Evolutionary conservation across 2,113 vertebrate genomes (phyloP), one percentile per base, ranked within the genome.

Genomic region (Sceloporus undulatus): DNA sequence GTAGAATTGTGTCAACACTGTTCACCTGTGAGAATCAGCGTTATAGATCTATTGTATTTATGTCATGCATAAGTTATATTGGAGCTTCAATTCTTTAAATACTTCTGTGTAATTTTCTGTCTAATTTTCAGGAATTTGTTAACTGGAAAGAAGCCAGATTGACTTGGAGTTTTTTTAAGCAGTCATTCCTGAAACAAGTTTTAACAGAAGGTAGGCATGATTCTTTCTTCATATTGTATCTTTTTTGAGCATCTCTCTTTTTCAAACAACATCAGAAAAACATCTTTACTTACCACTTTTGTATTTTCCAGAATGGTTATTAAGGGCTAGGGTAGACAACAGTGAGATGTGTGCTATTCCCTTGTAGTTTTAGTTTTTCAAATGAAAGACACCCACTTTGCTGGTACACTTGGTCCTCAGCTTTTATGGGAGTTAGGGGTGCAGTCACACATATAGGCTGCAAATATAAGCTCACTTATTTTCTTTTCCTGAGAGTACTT

Each of bases 141-240:
- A 97, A 99, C 90, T 97, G 97, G 98, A 97, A 95, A 80, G 96
- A 99, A 90, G 97, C 98, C 85, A 92, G 94, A 79, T 86, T 99
- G 92, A 99, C 98, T 2, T 99, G 98, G 98, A 99, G 98, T 95
- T 99, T 99, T 97, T 99, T 98, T 95, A 98, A 99, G 91, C 99
- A 99, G 75, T 99, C 98, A 77, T 99, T 99, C 95, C 94, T 99
- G 87, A 99, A 99, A 93, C 99, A 99, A 95, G 97, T 99, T 95
- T 97, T 99, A 91, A 99, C 99, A 70, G 98, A 99, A 95, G 99
- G 98, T 98, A 85, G 95, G 95, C 90, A 74, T 79, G 79, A 84
- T 25, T 10, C 79, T 29, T 73, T 52, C n/a, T 79, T 8, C 38
- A n/a, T 78, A 29, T 48, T 7, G 7, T 48, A 48, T 48, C 48